phyloP scores from a whole-genome alignment of 2,888 invertebrate species.

The Galeopsomyia nigrocyanea region DNA sequence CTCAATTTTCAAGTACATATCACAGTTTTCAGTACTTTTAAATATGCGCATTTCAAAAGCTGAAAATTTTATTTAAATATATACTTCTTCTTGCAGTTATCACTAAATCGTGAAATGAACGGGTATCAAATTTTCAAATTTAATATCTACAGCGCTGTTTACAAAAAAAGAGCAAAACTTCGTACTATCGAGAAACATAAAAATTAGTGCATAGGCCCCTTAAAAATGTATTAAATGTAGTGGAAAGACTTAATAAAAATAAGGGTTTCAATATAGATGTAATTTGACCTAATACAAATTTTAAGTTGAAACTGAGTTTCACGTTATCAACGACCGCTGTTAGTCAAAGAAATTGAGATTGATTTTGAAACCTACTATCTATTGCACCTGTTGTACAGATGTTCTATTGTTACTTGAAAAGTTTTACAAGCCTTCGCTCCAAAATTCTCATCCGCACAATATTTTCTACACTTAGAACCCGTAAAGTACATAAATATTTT shows the following conservation, averaged over 20 bases:
- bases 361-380: constrained; percentile 27
- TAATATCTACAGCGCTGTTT: constrained; percentile 4
- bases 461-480: constrained; percentile 30
- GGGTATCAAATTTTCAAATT: constrained; percentile 29
- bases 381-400: constrained; percentile 39
- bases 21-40: constrained; percentile 22
- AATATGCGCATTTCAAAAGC: too few species aligned
- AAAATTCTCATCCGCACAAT: constrained; percentile 21
- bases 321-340: constrained; percentile 4
- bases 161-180: background rate
- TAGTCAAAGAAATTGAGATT: constrained; percentile 32
- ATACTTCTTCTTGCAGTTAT: background rate
- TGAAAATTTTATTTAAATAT: background rate
- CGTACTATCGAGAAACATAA: constrained; percentile 1
- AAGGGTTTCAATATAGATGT: constrained; percentile 24
- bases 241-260: constrained; percentile 41
- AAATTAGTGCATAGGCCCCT: constrained; percentile 25
- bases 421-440: constrained; percentile 17
- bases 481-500: constrained; percentile 30
- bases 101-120: constrained; percentile 2
- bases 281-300: constrained; percentile 24
- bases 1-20: constrained; percentile 30
- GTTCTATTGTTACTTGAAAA: constrained; percentile 22
- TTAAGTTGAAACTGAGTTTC: constrained; percentile 31
- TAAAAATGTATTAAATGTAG: constrained; percentile 23